These are phyloP conservation scores for Eolophus roseicapilla DNA, from an alignment of 2,113 vertebrate genomes.

Conservation along the genomic window DNA sequence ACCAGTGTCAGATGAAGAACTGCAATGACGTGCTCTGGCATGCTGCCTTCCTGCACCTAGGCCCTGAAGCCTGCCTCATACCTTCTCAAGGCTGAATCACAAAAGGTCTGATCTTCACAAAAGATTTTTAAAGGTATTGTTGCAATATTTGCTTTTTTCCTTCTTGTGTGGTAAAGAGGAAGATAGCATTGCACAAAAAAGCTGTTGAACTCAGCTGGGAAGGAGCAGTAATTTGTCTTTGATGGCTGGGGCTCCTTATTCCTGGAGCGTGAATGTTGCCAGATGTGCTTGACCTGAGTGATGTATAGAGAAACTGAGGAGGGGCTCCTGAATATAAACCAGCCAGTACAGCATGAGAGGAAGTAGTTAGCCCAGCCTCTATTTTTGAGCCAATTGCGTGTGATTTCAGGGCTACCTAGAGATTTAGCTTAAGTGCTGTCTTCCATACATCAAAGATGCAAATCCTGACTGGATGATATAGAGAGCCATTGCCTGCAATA, in stretches of 20 bases:
- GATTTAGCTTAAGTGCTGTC: constrained; percentile 19
- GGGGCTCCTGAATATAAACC: neutral
- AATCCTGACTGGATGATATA: neutral
- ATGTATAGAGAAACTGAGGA: neutral
- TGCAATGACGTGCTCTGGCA: neutral
- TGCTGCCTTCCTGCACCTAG: neutral
- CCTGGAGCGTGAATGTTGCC: neutral
- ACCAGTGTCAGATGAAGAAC: neutral
- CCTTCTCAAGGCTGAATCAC: neutral
- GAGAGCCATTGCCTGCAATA: neutral
- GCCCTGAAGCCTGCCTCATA: neutral
- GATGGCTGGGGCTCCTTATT: neutral
- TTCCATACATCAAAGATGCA: constrained; percentile 22
- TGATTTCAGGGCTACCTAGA: constrained; percentile 45
- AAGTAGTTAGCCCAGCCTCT: constrained; percentile 13
- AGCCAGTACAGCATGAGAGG: neutral
- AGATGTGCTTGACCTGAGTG: neutral
- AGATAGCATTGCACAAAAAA: neutral
- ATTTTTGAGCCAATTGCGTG: neutral
- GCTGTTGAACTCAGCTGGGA: constrained; percentile 8
- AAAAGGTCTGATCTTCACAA: neutral
- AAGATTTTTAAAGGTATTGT: neutral
- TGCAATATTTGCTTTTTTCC: neutral
- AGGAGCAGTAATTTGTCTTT: neutral
- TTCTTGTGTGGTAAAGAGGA: neutral